Conservation (phyloP, 2,888 invertebrate species). For the Agonopterix arenella region DNA sequence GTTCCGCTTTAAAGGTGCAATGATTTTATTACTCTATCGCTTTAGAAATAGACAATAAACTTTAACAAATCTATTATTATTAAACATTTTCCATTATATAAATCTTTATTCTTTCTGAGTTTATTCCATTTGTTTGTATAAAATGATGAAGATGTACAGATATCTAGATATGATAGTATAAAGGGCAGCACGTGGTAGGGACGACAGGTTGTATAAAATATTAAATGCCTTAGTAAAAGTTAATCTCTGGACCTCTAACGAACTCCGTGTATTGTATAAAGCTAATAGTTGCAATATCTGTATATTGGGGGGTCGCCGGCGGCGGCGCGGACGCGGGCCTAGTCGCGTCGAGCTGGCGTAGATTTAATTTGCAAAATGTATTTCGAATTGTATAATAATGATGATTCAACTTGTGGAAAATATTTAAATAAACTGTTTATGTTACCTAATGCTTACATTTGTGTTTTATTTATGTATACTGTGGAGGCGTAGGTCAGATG, state of each 20-base stretch:
- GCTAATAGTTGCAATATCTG: constrained; percentile 20
- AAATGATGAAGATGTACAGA: constrained; percentile 25
- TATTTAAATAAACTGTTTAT: constrained; percentile 72
- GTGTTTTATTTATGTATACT: constrained; percentile 24
- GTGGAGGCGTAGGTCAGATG: too few relatives aligned
- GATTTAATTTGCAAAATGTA: constrained; percentile 20
- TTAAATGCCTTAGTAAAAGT: constrained; percentile 34
- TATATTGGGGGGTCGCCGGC: constrained; percentile 33
- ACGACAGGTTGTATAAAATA: constrained; percentile 32
- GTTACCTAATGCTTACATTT: constrained; percentile 49
- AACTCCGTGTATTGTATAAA: constrained; percentile 3
- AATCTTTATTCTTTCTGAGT: constrained; percentile 8
- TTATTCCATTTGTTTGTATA: constrained; percentile 18
- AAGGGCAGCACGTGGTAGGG: constrained; percentile 3
- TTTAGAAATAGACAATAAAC: constrained; percentile 15
- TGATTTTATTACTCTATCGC: constrained; percentile 3
- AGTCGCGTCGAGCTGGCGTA: neutral
- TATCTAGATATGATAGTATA: constrained; percentile 11
- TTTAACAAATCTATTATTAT: constrained; percentile 9
- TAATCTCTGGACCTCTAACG: neutral
- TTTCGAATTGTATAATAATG: constrained; percentile 60
- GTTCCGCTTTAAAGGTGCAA: constrained; percentile 9
- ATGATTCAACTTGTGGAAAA: constrained; percentile 44
- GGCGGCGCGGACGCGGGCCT: constrained; percentile 4
- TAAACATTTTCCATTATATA: constrained; percentile 6